Evolutionary conservation across 2,797 vertebrate genomes (phyloP), one percentile per base, ranked within the genome.

Genomic region (Epinephelus coioides): DNA sequence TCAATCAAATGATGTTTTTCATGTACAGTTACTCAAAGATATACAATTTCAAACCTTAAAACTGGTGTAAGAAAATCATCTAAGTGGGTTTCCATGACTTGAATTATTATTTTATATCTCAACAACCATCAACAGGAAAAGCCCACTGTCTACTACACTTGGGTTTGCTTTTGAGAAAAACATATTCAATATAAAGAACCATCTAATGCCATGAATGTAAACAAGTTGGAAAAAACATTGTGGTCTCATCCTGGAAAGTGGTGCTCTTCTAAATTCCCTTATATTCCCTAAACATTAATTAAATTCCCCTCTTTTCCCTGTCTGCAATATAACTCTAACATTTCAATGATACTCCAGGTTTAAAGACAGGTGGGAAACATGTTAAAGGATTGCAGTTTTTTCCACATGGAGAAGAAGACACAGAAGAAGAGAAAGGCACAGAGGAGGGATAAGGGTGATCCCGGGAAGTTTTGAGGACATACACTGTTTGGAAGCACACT

Each of bases 361-460:
- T 56, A 61, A 12, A 56, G 18, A 73, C 63, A 78, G 70, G 75
- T 82, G 72, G 53, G 7, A 88, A 83, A 79, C 51, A 47, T 50
- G 72, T 82, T 62, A 60, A 3, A 55, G n/a, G 5, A 15, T 23
- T 18, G 0, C 17, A 21, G n/a, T 53, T 25, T 76, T 25, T 61
- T 5, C 40, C 51, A 56, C 44, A 23, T 53, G 51, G n/a, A 68
- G 44, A 47, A 68, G 49, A 47, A 63, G 56, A 63, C 38, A 54
- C 8, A 59, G 4, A 2, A 49, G n/a, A 57, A 21, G 15, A 63
- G 57, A 38, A 69, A 23, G 25, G 27, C 38, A 38, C 38, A 66
- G 0, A 55, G 5, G 25, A 43, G 13, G 44, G 19, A 3, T 14
- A 17, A 76, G 7, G 9, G 38, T 62, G 44, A 19, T 79, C n/a